These are phyloP conservation scores for Drosophila melanogaster DNA, from an alignment of 1,140 invertebrate species.

Conservation along the genomic window Release_6_plus_ISO1_MT NT_033779.5:5650501-5651000, in stretches of 20 bases:
- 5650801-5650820: slow-evolving; percentile 20
- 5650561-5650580: slow-evolving; percentile 50
- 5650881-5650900: neutral
- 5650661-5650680: slow-evolving; percentile 22
- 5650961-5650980: slow-evolving; percentile 62
- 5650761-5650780: slow-evolving; percentile 33
- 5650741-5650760: slow-evolving; percentile 80
- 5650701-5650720: slow-evolving; percentile 42
- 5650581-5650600: slow-evolving; percentile 69
- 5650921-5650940: slow-evolving; percentile 58
- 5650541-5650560: slow-evolving; percentile 24
- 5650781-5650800: slow-evolving; percentile 17
- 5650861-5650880: slow-evolving; percentile 8
- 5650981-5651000: slow-evolving; percentile 67
- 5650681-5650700: slow-evolving; percentile 5
- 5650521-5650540: slow-evolving; percentile 32
- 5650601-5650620: slow-evolving; percentile 56
- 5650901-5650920: slow-evolving; percentile 7
- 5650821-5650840: slow-evolving; percentile 72
- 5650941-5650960: slow-evolving; percentile 73
- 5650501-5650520: slow-evolving; percentile 1
- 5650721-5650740: slow-evolving; percentile 73
- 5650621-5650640: slow-evolving; percentile 81
- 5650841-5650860: slow-evolving; percentile 79
- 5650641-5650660: slow-evolving; percentile 75